These are phyloP conservation scores for Halcyon senegalensis DNA, from an alignment of 2,113 vertebrate genomes.

Conservation along the genomic window DNA sequence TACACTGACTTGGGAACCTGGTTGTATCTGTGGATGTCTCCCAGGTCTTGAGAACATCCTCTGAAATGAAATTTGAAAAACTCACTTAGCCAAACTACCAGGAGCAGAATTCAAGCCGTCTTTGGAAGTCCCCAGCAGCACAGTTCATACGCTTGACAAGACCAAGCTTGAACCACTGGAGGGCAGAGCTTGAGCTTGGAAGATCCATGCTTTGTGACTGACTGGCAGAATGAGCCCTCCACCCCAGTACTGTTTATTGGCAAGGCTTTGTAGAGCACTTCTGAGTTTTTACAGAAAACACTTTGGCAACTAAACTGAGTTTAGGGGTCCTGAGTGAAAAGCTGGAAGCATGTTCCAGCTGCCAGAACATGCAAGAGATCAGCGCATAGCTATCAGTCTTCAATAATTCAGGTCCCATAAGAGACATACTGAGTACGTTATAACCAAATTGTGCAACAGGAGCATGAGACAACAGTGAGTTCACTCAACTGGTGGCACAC, in stretches of 20 bases:
- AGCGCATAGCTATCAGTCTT: not conserved
- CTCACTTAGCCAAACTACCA: not conserved
- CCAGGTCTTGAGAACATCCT: not conserved
- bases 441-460: not conserved
- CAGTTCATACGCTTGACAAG: not conserved
- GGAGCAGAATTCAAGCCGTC: not conserved
- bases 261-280: not conserved
- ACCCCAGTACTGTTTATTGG: not conserved
- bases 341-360: not conserved
- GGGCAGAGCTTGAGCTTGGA: not conserved
- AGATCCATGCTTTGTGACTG: not conserved
- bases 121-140: not conserved
- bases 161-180: not conserved
- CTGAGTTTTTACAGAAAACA: not conserved
- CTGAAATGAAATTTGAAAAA: not conserved
- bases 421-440: too few relatives aligned
- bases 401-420: not conserved
- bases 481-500: accelerated
- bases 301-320: not conserved
- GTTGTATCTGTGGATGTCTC: not conserved
- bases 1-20: not conserved
- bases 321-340: not conserved
- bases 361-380: not conserved
- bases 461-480: not conserved
- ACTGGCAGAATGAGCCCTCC: not conserved